phyloP scores from a whole-genome alignment of 92 coral and sea anemone genomes.

The Epizoanthus rinbou region DNA sequence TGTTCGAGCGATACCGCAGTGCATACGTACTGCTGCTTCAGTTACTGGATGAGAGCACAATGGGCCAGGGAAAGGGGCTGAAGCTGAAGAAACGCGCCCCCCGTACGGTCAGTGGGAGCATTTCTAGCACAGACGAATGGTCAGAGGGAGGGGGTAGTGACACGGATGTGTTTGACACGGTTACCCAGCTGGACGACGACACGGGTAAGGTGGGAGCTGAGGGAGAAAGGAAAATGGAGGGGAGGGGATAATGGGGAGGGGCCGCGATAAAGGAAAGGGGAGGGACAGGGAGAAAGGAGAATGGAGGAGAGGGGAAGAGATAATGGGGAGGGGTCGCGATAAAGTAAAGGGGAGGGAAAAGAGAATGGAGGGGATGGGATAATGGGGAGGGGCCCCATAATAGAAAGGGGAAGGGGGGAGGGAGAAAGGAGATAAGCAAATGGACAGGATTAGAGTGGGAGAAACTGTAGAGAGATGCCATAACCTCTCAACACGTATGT shows the following conservation, averaged over 20 bases:
- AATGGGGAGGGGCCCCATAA: neutral
- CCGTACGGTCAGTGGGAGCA: slow-evolving; percentile 27
- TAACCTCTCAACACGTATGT: no score
- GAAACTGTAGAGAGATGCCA: no score
- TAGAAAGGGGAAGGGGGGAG: neutral
- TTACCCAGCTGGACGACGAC: slow-evolving; percentile 85
- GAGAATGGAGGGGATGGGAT: neutral
- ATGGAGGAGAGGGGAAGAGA: no score
- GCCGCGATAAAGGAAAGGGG: neutral
- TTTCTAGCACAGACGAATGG: slow-evolving; percentile 38
- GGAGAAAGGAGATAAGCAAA: no score
- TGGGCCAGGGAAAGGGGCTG: slow-evolving; percentile 32
- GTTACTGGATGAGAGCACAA: slow-evolving; percentile 63
- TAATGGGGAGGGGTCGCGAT: neutral
- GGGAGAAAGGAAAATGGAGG: neutral
- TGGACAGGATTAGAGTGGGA: no score
- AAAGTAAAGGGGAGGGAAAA: no score
- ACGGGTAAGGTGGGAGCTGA: slow-evolving; percentile 55
- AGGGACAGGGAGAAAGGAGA: neutral
- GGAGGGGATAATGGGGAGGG: neutral
- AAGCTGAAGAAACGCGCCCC: slow-evolving; percentile 18
- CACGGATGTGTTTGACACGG: slow-evolving; percentile 85
- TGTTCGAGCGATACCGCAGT: slow-evolving; percentile 78
- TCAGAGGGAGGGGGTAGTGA: slow-evolving; percentile 63
- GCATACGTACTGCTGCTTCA: slow-evolving; percentile 75